These are phyloP conservation scores for Argya squamiceps DNA, from an alignment of 2,797 vertebrate species.

Conservation along the genomic window DNA sequence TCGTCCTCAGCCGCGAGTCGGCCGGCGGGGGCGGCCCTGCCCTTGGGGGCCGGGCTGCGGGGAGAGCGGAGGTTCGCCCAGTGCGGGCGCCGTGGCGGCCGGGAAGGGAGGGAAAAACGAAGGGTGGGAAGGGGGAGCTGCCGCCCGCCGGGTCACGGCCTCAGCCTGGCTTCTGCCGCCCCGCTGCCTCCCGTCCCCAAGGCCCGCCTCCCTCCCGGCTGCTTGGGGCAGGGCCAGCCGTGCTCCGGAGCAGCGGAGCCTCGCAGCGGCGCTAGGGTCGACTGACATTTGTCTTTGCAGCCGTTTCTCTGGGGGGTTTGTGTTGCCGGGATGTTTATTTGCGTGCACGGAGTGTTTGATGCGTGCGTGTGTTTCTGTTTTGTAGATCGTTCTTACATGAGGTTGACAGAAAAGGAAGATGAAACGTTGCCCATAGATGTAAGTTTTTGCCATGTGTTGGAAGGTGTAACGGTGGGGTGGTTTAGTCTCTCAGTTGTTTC, in stretches of 20 bases:
- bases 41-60: neutral
- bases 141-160: no score
- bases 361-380: slow-evolving; percentile 44
- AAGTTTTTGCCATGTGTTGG: slow-evolving; percentile 59
- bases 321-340: neutral
- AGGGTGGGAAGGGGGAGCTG: neutral
- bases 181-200: neutral
- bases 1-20: neutral
- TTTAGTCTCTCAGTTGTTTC: fast-evolving
- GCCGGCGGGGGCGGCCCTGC: neutral
- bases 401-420: slow-evolving; percentile 96
- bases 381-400: slow-evolving; percentile 96
- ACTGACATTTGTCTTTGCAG: fast-evolving
- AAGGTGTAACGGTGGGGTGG: no score
- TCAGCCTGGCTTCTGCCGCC: neutral
- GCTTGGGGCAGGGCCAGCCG: neutral
- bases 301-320: fast-evolving
- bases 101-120: no score
- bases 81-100: neutral
- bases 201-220: no score
- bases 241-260: neutral
- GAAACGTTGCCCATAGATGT: slow-evolving; percentile 96
- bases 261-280: no score
- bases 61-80: neutral
- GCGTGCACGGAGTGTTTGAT: fast-evolving